These are phyloP conservation scores for Eupithecia tripunctaria DNA, from an alignment of 2,888 invertebrate species.

Conservation along the genomic window DNA sequence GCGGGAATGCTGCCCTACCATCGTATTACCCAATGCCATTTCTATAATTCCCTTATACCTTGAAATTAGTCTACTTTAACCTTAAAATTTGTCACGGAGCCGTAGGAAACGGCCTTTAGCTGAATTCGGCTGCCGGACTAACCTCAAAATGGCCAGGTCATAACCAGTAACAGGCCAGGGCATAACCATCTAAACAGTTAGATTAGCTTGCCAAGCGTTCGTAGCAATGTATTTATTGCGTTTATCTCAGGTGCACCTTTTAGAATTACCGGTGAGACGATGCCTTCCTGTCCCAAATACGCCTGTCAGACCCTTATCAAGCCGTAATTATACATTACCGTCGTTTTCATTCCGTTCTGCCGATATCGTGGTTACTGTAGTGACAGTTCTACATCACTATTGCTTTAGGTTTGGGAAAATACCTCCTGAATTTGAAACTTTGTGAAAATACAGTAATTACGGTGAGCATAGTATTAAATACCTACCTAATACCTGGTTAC, in stretches of 20 bases:
- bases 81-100: neutral
- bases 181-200: constrained; percentile 33
- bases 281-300: constrained; percentile 76
- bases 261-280: constrained; percentile 67
- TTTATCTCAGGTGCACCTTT: constrained; percentile 69
- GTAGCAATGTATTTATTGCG: constrained; percentile 51
- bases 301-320: constrained; percentile 82
- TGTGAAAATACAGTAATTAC: neutral
- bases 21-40: neutral
- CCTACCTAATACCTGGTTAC: too few species aligned
- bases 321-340: constrained; percentile 81
- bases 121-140: constrained; percentile 6
- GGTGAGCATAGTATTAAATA: too few species aligned
- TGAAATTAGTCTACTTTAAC: neutral
- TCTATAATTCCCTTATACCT: neutral
- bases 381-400: constrained; percentile 51
- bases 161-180: constrained; percentile 17
- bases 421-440: neutral
- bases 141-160: constrained; percentile 12
- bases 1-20: neutral
- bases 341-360: constrained; percentile 71
- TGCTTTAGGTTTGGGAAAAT: constrained; percentile 7
- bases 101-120: neutral
- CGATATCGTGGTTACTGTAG: constrained; percentile 62
- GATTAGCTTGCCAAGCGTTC: constrained; percentile 41